These are phyloP conservation scores for Melanaphis sacchari DNA, from an alignment of 1,140 invertebrate genomes.

Conservation along the genomic window DNA sequence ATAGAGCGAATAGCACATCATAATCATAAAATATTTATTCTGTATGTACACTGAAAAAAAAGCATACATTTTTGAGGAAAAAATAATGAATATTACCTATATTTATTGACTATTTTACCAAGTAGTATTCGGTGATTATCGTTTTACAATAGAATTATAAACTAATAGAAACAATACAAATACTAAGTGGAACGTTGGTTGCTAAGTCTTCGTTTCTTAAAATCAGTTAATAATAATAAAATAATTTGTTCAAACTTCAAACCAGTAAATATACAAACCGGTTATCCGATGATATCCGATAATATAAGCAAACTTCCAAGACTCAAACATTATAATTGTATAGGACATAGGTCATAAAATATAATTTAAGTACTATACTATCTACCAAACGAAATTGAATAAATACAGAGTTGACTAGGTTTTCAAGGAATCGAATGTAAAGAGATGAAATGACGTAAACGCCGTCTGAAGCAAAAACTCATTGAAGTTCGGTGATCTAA, in stretches of 20 bases:
- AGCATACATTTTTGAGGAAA: neutral
- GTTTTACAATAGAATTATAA: neutral
- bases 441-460: neutral
- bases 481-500: neutral
- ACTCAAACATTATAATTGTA: neutral
- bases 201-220: neutral
- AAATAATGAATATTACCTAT: neutral
- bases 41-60: too few species aligned
- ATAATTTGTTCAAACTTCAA: conserved; percentile 5
- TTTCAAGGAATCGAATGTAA: neutral
- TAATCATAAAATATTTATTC: too few species aligned
- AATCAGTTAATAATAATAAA: neutral
- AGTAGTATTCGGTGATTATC: neutral
- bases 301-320: neutral
- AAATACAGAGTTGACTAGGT: neutral
- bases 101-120: too few species aligned
- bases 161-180: neutral
- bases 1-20: too few species aligned
- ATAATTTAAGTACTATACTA: neutral
- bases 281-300: neutral
- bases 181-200: neutral
- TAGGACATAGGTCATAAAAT: conserved; percentile 14
- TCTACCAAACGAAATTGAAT: neutral
- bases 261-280: conserved; percentile 6
- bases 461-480: neutral